Conservation (phyloP, 1,140 invertebrate species). For the Drosophila athabasca region DNA sequence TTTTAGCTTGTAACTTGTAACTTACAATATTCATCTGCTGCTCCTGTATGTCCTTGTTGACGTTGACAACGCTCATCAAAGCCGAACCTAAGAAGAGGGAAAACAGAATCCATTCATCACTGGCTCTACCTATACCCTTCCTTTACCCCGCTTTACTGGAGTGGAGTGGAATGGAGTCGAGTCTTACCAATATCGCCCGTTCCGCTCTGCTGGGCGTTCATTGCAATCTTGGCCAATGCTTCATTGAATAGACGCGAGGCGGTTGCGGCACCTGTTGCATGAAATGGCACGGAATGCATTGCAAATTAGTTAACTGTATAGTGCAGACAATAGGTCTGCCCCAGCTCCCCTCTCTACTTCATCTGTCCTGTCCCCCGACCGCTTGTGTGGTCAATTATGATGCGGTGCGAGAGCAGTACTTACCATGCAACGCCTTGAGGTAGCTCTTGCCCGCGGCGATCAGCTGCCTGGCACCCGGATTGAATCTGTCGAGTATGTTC, state of each 20-base stretch:
- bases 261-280: conserved; percentile 90
- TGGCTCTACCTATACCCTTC: not conserved
- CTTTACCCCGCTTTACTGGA: not conserved
- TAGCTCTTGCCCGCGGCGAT: conserved; percentile 96
- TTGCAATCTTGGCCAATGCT: conserved; percentile 92
- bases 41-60: conserved; percentile 95
- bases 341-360: not conserved
- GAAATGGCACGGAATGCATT: conserved; percentile 70
- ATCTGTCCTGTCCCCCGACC: not conserved
- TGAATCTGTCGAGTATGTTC: conserved; percentile 98
- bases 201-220: conserved; percentile 94
- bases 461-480: conserved; percentile 94
- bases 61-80: conserved; percentile 95
- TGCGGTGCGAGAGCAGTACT: conserved; percentile 13
- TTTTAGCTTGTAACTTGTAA: no score
- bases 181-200: conserved; percentile 94
- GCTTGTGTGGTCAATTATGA: conserved; percentile 23
- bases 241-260: conserved; percentile 94
- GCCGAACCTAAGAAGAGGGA: conserved; percentile 88
- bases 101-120: conserved; percentile 3
- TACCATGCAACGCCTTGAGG: conserved; percentile 87
- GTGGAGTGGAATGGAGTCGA: not conserved
- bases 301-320: conserved; percentile 74
- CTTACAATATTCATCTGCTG: conserved; percentile 97
- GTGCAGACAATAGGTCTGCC: no score